A percentile compares a stretch with the other conserved stretches of the same genome.
Conservation (phyloP, 1,140 invertebrate genomes). For the Drosophila miranda region DNA sequence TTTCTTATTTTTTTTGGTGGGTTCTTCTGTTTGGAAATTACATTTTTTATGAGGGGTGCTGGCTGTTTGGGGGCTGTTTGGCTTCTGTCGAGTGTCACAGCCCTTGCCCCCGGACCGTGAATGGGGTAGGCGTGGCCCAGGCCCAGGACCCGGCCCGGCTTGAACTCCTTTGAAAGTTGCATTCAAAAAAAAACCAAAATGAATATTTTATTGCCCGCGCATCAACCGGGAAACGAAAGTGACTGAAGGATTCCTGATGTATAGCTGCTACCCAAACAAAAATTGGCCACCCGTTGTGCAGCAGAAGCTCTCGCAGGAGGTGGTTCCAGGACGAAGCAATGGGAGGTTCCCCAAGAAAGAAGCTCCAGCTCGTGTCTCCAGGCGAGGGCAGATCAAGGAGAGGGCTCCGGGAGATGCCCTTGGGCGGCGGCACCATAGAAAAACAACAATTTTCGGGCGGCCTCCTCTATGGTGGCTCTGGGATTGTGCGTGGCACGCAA, state of each 20-base stretch:
- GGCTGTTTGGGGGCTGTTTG: slow-evolving; percentile 19
- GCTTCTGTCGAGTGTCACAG: slow-evolving; percentile 49
- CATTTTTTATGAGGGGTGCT: slow-evolving; percentile 77
- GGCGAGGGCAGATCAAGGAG: too few species aligned
- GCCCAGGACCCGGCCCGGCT: slow-evolving; percentile 14
- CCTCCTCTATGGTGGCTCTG: slow-evolving; percentile 26
- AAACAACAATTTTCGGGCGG: background rate
- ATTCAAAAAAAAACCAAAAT: slow-evolving; percentile 51
- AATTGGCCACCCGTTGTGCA: slow-evolving; percentile 71
- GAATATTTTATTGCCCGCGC: slow-evolving; percentile 72
- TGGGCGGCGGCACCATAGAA: background rate
- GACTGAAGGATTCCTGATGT: slow-evolving; percentile 47
- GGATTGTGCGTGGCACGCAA: slow-evolving; percentile 38
- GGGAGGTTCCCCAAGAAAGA: slow-evolving; percentile 4
- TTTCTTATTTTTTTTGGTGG: slow-evolving; percentile 38
- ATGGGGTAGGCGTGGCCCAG: slow-evolving; percentile 19
- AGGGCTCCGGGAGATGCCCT: slow-evolving; percentile 6
- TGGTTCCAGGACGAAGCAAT: background rate
- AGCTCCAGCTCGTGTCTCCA: too few species aligned
- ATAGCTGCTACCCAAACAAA: slow-evolving; percentile 19
- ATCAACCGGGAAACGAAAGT: slow-evolving; percentile 34
- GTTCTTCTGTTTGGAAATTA: slow-evolving; percentile 61
- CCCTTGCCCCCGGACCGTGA: slow-evolving; percentile 28
- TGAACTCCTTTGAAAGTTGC: slow-evolving; percentile 63
- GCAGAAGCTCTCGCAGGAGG: background rate